phyloP scores from a whole-genome alignment of 1,140 invertebrate species.

The Micrasema minimum region DNA sequence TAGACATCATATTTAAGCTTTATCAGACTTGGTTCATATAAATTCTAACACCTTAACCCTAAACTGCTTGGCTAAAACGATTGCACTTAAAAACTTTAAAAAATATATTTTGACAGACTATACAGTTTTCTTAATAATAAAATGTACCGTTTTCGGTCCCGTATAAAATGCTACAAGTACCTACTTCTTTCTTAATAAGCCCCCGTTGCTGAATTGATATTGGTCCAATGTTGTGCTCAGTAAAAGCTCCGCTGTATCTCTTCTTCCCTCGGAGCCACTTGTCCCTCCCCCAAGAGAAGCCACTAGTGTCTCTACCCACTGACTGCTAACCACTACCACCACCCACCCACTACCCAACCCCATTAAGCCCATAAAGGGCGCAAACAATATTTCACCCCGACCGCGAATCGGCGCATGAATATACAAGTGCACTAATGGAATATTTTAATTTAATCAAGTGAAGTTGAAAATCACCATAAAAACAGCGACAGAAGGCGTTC shows the following conservation, averaged over 20 bases:
- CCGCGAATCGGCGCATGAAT: not conserved
- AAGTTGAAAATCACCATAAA: not conserved
- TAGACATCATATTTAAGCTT: too few species aligned
- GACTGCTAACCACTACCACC: not conserved
- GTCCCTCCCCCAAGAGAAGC: not conserved
- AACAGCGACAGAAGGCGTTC: too few species aligned
- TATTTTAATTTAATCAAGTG: conserved; percentile 31
- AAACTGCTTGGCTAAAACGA: too few species aligned
- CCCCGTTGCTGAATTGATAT: too few species aligned
- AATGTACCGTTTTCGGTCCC: too few species aligned
- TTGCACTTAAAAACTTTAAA: too few species aligned
- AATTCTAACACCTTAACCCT: too few species aligned
- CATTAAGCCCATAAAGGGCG: conserved; percentile 13
- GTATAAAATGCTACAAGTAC: too few species aligned
- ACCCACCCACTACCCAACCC: not conserved
- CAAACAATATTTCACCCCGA: conserved; percentile 22
- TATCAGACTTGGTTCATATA: too few species aligned
- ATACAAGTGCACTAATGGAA: conserved; percentile 10
- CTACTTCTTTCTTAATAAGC: too few species aligned
- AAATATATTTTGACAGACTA: too few species aligned
- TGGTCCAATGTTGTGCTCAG: not conserved
- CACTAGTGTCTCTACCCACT: not conserved
- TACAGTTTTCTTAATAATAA: too few species aligned
- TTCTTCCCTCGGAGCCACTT: not conserved
- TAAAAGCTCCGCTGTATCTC: conserved; percentile 6